These are phyloP conservation scores for Oreochromis aureus DNA, from an alignment of 2,113 vertebrate genomes.

Conservation along the genomic window DNA sequence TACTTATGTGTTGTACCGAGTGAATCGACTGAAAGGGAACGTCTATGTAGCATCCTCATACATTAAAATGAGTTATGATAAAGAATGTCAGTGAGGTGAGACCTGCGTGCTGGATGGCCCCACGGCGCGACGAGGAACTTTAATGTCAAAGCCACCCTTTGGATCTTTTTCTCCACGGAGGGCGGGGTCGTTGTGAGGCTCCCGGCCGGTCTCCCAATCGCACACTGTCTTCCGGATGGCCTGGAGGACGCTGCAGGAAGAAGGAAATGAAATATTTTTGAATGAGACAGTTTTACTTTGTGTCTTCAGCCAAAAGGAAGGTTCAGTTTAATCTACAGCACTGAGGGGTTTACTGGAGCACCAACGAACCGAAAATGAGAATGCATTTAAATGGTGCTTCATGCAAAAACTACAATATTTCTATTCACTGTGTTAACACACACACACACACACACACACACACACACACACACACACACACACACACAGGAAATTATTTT, in stretches of 20 bases:
- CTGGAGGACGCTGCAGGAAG: constrained; percentile 84
- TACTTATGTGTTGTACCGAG: no score
- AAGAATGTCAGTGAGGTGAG: not conserved
- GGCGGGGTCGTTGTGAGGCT: constrained; percentile 95
- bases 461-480: no score
- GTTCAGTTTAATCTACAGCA: not conserved
- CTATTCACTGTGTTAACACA: not conserved
- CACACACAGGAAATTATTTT: not conserved
- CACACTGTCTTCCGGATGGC: constrained; percentile 97
- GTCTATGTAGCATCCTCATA: not conserved
- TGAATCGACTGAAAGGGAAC: no score
- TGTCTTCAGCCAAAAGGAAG: not conserved
- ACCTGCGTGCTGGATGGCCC: constrained; percentile 97
- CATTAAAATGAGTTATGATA: not conserved
- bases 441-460: no score
- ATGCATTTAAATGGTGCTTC: not conserved
- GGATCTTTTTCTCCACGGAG: constrained; percentile 96
- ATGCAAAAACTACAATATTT: not conserved
- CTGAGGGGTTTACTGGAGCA: not conserved
- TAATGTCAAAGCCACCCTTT: constrained; percentile 97
- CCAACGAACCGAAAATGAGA: not conserved
- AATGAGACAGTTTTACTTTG: rapidly evolving
- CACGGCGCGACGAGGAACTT: constrained; percentile 92
- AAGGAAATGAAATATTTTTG: rapidly evolving
- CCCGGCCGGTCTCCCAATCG: constrained; percentile 93